Percentiles rank a stretch among this genome's conserved stretches.
Evolutionary conservation across 2,113 vertebrate species (phyloP).

Genomic region (Bos indicus): DNA sequence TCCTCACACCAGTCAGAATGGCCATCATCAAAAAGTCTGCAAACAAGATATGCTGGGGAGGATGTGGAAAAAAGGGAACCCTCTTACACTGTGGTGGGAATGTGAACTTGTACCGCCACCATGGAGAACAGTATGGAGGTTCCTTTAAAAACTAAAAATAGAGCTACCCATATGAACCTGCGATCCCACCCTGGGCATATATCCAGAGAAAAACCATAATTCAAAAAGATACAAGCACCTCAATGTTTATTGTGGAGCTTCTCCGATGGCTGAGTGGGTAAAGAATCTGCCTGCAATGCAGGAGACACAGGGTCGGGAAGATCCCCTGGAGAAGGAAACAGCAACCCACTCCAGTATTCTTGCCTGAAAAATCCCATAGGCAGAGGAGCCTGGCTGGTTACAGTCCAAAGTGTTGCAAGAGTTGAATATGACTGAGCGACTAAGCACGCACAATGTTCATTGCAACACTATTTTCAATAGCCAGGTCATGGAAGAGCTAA

Average conservation of each 20-base stretch:
- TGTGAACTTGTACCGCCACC: background rate
- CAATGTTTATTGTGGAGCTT: background rate
- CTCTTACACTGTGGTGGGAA: background rate
- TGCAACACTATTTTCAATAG: background rate
- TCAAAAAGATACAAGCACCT: background rate
- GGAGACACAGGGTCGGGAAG: background rate
- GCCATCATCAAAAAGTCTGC: background rate
- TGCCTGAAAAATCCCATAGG: background rate
- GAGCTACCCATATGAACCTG: background rate
- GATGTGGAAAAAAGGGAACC: background rate
- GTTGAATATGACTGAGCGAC: background rate
- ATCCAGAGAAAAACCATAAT: background rate
- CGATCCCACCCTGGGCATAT: background rate
- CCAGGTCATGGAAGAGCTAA: background rate
- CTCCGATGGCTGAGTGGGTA: background rate
- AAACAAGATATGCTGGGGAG: background rate
- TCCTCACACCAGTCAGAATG: background rate
- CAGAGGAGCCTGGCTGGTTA: background rate
- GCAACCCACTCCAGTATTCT: background rate
- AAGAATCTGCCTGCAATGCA: background rate
- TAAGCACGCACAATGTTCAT: fast-evolving
- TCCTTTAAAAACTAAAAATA: background rate
- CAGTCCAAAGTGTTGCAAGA: background rate
- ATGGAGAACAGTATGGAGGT: background rate
- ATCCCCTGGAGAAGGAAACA: background rate